Conservation (phyloP, 2,888 invertebrate genomes). For the Coleophora deauratella region DNA sequence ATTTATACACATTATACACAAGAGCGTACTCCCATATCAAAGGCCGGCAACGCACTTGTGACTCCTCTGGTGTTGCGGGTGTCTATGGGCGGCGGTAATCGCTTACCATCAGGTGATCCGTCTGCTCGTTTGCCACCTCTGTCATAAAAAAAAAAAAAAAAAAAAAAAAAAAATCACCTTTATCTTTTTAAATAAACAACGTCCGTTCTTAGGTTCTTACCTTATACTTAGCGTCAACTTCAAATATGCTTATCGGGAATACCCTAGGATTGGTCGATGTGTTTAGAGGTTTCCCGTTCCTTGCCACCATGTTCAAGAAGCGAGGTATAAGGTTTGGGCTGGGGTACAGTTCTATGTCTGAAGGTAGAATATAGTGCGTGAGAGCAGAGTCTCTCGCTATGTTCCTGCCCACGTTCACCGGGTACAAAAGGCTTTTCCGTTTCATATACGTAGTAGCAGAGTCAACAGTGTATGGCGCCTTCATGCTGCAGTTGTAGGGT, state of each 20-base stretch:
- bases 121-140: too few species aligned
- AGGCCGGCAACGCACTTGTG: too few species aligned
- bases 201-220: too few species aligned
- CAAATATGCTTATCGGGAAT: conserved; percentile 91
- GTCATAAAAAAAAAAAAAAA: too few species aligned
- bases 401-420: conserved; percentile 92
- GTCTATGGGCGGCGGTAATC: too few species aligned
- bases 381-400: conserved; percentile 88
- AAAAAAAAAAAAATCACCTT: too few species aligned
- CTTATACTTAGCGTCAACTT: conserved; percentile 77
- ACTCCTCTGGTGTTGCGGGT: too few species aligned
- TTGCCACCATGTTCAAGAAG: conserved; percentile 89
- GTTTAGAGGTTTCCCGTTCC: conserved; percentile 78
- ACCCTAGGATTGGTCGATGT: conserved; percentile 77
- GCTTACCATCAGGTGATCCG: too few species aligned
- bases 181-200: too few species aligned
- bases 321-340: conserved; percentile 85
- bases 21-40: too few species aligned
- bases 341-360: conserved; percentile 93
- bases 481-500: conserved; percentile 81
- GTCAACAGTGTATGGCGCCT: conserved; percentile 80
- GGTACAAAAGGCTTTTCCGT: conserved; percentile 87
- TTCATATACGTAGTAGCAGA: conserved; percentile 82
- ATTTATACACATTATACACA: too few species aligned
- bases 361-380: conserved; percentile 88